phyloP scores from a whole-genome alignment of 1,140 invertebrate species.

The Dendrolimus kikuchii region DNA sequence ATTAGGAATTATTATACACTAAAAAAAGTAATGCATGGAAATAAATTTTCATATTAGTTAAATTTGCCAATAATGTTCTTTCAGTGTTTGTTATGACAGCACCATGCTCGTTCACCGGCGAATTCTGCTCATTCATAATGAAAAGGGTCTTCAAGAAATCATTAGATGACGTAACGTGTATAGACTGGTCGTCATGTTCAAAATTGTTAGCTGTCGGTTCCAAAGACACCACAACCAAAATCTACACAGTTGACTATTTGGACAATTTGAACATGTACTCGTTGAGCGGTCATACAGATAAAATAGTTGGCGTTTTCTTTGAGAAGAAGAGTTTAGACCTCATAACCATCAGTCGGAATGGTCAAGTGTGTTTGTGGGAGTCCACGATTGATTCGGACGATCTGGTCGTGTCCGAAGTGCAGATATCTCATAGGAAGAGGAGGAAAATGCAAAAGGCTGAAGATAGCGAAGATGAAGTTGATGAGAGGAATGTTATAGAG shows the following conservation, averaged over 20 bases:
- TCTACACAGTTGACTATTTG: slow-evolving; percentile 84
- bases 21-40: too few relatives aligned
- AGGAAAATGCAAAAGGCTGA: slow-evolving; percentile 45
- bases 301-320: slow-evolving; percentile 90
- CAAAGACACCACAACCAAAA: slow-evolving; percentile 87
- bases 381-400: slow-evolving; percentile 82
- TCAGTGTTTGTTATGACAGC: slow-evolving; percentile 90
- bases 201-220: slow-evolving; percentile 88
- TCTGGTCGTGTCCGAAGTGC: slow-evolving; percentile 69
- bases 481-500: slow-evolving; percentile 69
- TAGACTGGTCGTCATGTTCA: slow-evolving; percentile 95
- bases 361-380: slow-evolving; percentile 89
- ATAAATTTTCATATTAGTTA: slow-evolving; percentile 2
- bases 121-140: slow-evolving; percentile 92
- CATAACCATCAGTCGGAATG: slow-evolving; percentile 82
- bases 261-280: slow-evolving; percentile 82
- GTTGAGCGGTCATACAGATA: slow-evolving; percentile 87
- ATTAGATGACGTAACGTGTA: slow-evolving; percentile 85
- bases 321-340: slow-evolving; percentile 88
- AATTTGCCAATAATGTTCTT: slow-evolving; percentile 17
- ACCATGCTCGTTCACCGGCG: slow-evolving; percentile 83
- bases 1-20: too few relatives aligned
- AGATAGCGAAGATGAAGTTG: slow-evolving; percentile 75
- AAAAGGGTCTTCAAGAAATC: slow-evolving; percentile 86
- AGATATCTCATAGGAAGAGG: slow-evolving; percentile 63